Evolutionary conservation across 2,113 vertebrate genomes (phyloP), one percentile per base, ranked within the genome.

Genomic region (Falcunculus frontatus): DNA sequence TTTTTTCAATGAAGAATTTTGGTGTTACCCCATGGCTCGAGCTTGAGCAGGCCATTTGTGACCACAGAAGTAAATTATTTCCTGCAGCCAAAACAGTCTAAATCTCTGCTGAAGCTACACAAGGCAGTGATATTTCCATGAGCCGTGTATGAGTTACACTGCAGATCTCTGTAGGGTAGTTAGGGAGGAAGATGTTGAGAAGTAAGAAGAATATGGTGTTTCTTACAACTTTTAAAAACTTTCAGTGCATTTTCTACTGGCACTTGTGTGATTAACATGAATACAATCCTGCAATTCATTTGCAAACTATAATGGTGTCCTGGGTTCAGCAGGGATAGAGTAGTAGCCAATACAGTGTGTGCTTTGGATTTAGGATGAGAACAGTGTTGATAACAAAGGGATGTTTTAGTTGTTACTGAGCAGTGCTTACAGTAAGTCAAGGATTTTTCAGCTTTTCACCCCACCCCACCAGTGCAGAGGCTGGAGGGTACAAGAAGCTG

Each of bases 11-110:
- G 11, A 57, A 33, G 32, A 70, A 16, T 30, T 27, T 30, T 80
- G 37, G 9, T 64, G 62, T 42, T 83, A 19, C 4, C 21, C 33
- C 0, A 0, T 25, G 47, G 27, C 44, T 62, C 2, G 4, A 87
- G 33, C 39, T 73, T 35, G 39, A 57, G 44, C 25, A 67, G 32
- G 16, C 67, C 53, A 30, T 60, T 78, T 49, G 41, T 69, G 76
- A 32, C 20, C 5, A 13, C n/a, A 53, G 46, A 79, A 41, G 14
- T 27, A 35, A 49, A 46, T 49, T 5, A 44, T 15, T 50, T 23
- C 29, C 42, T 80, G 83, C 41, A 76, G 20, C 42, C 37, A 44
- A 74, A 65, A 21, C 25, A 16, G 39, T 14, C 50, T 49, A 22
- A 65, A 57, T 73, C 53, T 72, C 49, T 83, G 46, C 6, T 76